A percentile compares a stretch with the other conserved stretches of the same genome.
These are phyloP conservation scores for Stegodyphus mimosarum DNA, from an alignment of 1,140 invertebrate species.

Conservation along the genomic window DNA sequence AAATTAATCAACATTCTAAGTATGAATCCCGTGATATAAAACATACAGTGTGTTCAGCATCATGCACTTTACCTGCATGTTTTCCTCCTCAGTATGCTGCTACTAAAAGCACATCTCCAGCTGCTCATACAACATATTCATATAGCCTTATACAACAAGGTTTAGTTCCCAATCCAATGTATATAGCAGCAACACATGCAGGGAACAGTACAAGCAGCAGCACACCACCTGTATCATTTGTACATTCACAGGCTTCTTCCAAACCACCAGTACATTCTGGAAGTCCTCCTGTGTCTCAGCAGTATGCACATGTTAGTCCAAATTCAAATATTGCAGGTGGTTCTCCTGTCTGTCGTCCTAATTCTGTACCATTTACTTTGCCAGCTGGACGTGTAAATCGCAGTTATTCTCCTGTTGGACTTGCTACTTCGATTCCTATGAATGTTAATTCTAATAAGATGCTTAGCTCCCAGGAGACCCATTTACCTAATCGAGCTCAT, in stretches of 20 bases:
- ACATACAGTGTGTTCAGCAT: not conserved
- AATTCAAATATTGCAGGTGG: slow-evolving; percentile 71
- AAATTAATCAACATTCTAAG: slow-evolving; percentile 22
- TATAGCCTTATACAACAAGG: slow-evolving; percentile 70
- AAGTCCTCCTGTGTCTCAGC: slow-evolving; percentile 81
- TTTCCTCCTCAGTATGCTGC: slow-evolving; percentile 25
- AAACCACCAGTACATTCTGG: slow-evolving; percentile 70
- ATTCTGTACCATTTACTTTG: slow-evolving; percentile 40
- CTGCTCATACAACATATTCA: slow-evolving; percentile 53
- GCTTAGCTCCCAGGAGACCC: slow-evolving; percentile 20
- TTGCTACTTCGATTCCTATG: slow-evolving; percentile 17
- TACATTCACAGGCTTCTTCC: slow-evolving; percentile 34
- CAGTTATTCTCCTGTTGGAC: slow-evolving; percentile 49
- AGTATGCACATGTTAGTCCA: slow-evolving; percentile 77
- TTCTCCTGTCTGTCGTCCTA: slow-evolving; percentile 72
- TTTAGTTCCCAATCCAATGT: slow-evolving; percentile 70
- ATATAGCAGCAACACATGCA: slow-evolving; percentile 63
- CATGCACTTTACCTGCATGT: slow-evolving; percentile 10
- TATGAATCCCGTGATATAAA: slow-evolving; percentile 42
- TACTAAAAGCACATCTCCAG: slow-evolving; percentile 53
- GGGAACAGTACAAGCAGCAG: slow-evolving; percentile 17
- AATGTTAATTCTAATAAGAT: slow-evolving; percentile 28
- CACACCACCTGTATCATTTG: slow-evolving; percentile 34
- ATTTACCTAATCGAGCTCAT: slow-evolving; percentile 40
- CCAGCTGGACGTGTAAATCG: slow-evolving; percentile 34